Conservation (phyloP, 2,797 vertebrate genomes). For the Chromis chromis region DNA sequence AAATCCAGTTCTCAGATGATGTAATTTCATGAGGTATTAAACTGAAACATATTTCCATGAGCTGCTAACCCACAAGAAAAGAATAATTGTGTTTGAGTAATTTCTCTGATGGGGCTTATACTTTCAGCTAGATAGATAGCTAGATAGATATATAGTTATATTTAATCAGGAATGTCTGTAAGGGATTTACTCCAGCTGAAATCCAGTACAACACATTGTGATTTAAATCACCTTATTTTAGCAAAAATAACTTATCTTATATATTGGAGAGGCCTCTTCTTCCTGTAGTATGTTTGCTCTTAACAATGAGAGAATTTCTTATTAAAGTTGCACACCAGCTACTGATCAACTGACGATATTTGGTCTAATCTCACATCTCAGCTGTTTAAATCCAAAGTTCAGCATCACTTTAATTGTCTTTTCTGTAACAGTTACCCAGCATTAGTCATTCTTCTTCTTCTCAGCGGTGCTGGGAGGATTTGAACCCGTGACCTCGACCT, state of each 20-base stretch:
- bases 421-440: slow-evolving; percentile 12
- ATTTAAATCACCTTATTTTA: not conserved
- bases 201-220: not conserved
- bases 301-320: not conserved
- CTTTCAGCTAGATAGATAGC: not conserved
- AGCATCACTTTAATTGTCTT: slow-evolving; percentile 30
- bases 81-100: not conserved
- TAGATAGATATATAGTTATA: not conserved
- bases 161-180: not conserved
- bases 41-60: too few species aligned
- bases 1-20: too few species aligned
- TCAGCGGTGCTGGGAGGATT: slow-evolving; percentile 19
- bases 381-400: slow-evolving; percentile 7
- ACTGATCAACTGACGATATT: slow-evolving; percentile 5
- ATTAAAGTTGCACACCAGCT: not conserved
- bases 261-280: too few species aligned
- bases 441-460: slow-evolving; percentile 17
- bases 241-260: not conserved
- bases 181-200: not conserved
- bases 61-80: too few species aligned
- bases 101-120: not conserved
- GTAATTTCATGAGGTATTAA: too few species aligned
- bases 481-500: slow-evolving; percentile 57
- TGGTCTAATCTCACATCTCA: slow-evolving; percentile 5
- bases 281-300: not conserved